Evolutionary conservation across 2,888 invertebrate species (phyloP).

Genomic region (Oscheius sp.): DNA sequence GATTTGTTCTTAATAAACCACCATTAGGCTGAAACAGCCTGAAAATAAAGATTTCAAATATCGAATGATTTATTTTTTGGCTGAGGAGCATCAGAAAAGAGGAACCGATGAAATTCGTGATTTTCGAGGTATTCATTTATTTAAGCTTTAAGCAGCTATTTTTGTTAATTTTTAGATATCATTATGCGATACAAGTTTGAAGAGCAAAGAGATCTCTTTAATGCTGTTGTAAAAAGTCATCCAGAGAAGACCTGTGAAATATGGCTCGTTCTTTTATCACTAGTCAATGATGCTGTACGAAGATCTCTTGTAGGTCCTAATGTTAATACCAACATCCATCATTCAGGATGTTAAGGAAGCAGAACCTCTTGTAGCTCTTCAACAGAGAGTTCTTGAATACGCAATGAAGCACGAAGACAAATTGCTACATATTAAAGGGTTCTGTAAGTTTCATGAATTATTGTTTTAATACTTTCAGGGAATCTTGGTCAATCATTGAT

Average conservation of each 20-base stretch:
- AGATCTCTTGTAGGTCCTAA: neutral
- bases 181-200: neutral
- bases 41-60: neutral
- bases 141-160: neutral
- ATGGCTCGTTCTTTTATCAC: conserved; percentile 2
- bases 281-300: conserved; percentile 1
- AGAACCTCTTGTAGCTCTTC: neutral
- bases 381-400: neutral
- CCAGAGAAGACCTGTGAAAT: neutral
- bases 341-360: neutral
- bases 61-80: neutral
- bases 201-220: neutral
- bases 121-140: neutral
- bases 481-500: conserved; percentile 9
- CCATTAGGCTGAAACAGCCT: neutral
- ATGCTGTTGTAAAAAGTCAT: neutral
- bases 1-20: neutral
- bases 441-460: neutral
- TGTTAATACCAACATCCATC: neutral
- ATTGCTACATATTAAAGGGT: neutral
- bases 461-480: neutral
- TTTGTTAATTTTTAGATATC: neutral
- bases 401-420: neutral
- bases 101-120: conserved; percentile 5
- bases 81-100: neutral